Percentiles rank a stretch among this genome's conserved stretches.
phyloP scores from a whole-genome alignment of 2,797 vertebrate species.

The Alcedo atthis region DNA sequence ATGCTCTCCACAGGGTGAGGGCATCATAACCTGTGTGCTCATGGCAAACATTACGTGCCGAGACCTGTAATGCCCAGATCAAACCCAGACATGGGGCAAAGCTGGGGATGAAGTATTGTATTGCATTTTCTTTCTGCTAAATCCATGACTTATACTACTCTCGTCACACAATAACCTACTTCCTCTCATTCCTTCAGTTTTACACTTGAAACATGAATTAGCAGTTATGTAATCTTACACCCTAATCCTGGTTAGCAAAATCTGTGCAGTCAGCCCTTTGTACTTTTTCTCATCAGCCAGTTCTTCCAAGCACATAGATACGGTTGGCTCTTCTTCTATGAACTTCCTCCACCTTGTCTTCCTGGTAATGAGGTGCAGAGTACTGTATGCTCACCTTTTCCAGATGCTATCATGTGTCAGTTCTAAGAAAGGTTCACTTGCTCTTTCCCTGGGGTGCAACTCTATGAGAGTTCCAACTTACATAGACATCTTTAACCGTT shows the following conservation, averaged over 20 bases:
- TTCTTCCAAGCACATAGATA: constrained; percentile 17
- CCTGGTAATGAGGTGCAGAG: constrained; percentile 21
- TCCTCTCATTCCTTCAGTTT: background rate
- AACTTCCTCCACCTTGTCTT: constrained; percentile 45
- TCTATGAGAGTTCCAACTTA: background rate
- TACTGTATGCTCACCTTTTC: constrained; percentile 33
- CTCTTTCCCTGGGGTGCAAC: background rate
- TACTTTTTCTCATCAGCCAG: background rate
- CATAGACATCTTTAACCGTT: background rate
- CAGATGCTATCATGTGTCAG: background rate
- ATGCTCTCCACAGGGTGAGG: rapidly evolving
- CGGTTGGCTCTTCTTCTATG: constrained; percentile 48
- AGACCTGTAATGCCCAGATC: background rate
- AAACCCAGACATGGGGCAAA: background rate
- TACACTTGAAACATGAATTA: background rate
- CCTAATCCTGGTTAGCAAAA: background rate
- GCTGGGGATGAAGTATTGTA: background rate
- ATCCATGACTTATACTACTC: background rate
- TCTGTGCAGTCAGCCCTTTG: background rate
- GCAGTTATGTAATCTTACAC: background rate
- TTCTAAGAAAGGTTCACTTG: constrained; percentile 5
- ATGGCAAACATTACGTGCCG: rapidly evolving
- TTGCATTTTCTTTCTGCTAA: background rate
- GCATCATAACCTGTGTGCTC: background rate
- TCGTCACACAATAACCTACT: background rate